These are phyloP conservation scores for Odontomyia ornata DNA, from an alignment of 2,888 invertebrate species.

Conservation along the genomic window DNA sequence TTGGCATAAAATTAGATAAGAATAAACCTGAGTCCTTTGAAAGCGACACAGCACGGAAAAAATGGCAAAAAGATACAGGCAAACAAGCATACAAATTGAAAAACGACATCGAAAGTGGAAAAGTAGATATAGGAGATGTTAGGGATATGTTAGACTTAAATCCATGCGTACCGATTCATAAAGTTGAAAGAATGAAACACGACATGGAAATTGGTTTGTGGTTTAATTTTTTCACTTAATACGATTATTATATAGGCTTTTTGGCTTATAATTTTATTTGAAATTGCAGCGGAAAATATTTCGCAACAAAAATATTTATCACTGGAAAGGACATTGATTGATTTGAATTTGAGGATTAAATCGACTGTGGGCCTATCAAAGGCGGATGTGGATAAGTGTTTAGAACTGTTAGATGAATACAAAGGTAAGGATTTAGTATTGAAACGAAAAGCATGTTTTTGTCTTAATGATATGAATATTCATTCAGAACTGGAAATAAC, in stretches of 20 bases:
- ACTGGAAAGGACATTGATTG: slow-evolving; percentile 71
- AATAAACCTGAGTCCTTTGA: slow-evolving; percentile 69
- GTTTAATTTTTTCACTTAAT: not conserved
- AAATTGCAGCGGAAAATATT: slow-evolving; percentile 8
- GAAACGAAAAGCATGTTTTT: no score
- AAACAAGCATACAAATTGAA: slow-evolving; percentile 72
- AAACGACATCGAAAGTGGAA: slow-evolving; percentile 69
- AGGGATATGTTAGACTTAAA: slow-evolving; percentile 70
- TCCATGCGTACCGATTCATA: slow-evolving; percentile 70
- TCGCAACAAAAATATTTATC: slow-evolving; percentile 42
- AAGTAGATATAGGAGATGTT: slow-evolving; percentile 69
- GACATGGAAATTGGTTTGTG: slow-evolving; percentile 66
- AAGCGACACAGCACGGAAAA: slow-evolving; percentile 68
- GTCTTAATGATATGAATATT: no score
- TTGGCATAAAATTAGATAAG: slow-evolving; percentile 74
- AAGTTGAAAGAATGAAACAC: slow-evolving; percentile 67
- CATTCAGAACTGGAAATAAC: slow-evolving; percentile 65
- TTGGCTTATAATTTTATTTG: not conserved
- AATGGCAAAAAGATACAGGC: slow-evolving; percentile 74
- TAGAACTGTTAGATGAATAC: slow-evolving; percentile 73
- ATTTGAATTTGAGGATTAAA: slow-evolving; percentile 74
- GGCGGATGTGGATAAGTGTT: slow-evolving; percentile 77
- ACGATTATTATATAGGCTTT: no score
- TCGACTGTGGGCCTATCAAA: slow-evolving; percentile 72
- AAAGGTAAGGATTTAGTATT: slow-evolving; percentile 57